Evolutionary conservation across 2,797 vertebrate genomes (phyloP), one percentile per base, ranked within the genome.

Genomic region (Liasis olivaceus): DNA sequence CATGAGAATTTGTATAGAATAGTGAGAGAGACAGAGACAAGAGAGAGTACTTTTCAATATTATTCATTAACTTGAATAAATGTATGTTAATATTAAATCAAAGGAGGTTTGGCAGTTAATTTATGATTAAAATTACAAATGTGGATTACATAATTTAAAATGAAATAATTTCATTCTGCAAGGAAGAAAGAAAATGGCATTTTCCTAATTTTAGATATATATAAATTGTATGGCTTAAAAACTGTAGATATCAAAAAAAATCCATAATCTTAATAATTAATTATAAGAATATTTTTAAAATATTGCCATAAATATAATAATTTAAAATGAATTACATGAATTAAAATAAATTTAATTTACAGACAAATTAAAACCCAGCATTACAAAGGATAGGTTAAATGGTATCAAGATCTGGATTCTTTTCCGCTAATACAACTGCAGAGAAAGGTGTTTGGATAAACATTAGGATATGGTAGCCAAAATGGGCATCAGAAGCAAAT

Each of bases 41-140:
- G 66, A 88, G 60, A 90, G 62, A 66, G 72, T 62, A 90, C 42
- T 90, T 90, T 31, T 36, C 31, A 90, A 84, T 5, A 14, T 90
- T 92, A 87, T 81, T 81, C 36, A 81, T 81, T 81, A 81, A 81
- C 62, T 54, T 86, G 42, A 64, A 90, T 54, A 90, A 92, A 84
- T 60, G 54, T 63, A 47, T 89, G 56, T 81, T 86, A 36, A 12
- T 56, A 87, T 89, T 86, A 77, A 89, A 89, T 58, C 58, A 81
- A n/a, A 87, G 12, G 22, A 59, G 3, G 64, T 81, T 93, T 84
- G 66, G 26, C 60, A 66, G 81, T 87, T 90, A 88, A 90, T 6
- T n/a, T 87, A 64, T 56, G 59, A 90, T 88, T 93, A 90, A 88
- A 84, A 60, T 89, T 64, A 20, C 88, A 54, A 24, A 84, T 90